Percentiles rank a stretch among this genome's conserved stretches.
phyloP scores from a whole-genome alignment of 2,113 vertebrate genomes.

The Vulpes vulpes region DNA sequence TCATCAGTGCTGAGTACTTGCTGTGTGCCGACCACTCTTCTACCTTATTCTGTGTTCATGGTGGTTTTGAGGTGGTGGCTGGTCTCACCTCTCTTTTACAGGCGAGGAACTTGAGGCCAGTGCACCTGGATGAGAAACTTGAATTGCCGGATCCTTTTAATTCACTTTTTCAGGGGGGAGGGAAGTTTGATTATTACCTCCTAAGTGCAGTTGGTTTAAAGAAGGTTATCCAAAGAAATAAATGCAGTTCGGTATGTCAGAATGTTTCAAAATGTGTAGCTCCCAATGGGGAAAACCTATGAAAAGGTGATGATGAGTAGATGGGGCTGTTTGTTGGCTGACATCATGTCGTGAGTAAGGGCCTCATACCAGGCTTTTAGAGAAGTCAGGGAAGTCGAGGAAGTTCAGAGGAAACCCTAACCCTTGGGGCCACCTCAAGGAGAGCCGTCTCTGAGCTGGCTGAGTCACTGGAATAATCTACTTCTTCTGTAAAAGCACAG shows the following conservation, averaged over 20 bases:
- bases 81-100: not conserved
- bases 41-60: not conserved
- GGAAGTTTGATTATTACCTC: not conserved
- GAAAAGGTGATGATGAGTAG: not conserved
- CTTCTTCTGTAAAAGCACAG: slow-evolving; percentile 35
- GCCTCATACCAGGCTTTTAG: not conserved
- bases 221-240: slow-evolving; percentile 23
- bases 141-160: not conserved
- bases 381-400: not conserved
- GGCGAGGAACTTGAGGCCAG: not conserved
- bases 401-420: not conserved
- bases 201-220: not conserved
- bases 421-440: not conserved
- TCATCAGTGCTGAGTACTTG: not conserved
- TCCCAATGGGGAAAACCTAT: not conserved
- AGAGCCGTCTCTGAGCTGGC: not conserved
- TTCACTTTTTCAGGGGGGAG: not conserved
- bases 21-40: not conserved
- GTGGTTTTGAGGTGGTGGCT: not conserved
- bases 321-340: not conserved
- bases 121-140: not conserved
- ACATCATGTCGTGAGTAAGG: not conserved
- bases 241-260: not conserved
- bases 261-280: slow-evolving; percentile 23
- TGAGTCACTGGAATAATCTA: not conserved